Evolutionary conservation across 1,140 invertebrate species (phyloP).

Genomic region (Popillia japonica): DNA sequence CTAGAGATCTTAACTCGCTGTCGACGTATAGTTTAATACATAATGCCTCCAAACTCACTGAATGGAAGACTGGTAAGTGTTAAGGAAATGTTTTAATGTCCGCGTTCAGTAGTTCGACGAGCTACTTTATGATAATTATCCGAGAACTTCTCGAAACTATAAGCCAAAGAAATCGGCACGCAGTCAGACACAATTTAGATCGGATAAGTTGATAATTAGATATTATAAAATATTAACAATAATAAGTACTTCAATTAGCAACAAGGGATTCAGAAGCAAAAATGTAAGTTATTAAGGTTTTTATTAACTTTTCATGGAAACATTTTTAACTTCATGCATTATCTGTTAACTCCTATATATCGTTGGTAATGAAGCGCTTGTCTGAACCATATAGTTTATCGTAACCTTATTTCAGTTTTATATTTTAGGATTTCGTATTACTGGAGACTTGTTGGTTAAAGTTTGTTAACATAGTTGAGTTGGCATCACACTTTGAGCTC

Average conservation of each 20-base stretch:
- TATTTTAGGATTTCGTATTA: too few species aligned
- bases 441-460: too few species aligned
- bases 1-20: background rate
- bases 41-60: background rate
- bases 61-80: background rate
- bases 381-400: too few species aligned
- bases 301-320: too few species aligned
- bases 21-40: background rate
- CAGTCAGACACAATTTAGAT: background rate
- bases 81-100: background rate
- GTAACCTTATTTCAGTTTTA: too few species aligned
- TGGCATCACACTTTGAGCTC: too few species aligned
- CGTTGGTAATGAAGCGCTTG: too few species aligned
- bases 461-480: too few species aligned
- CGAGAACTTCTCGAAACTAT: background rate
- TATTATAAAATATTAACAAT: background rate
- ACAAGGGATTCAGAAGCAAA: too few species aligned
- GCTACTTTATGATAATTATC: background rate
- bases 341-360: too few species aligned
- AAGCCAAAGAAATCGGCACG: background rate
- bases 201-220: background rate
- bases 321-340: too few species aligned
- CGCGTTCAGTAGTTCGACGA: background rate
- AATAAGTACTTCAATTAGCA: background rate
- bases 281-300: too few species aligned